These are phyloP conservation scores for Drosophila subpulchrella DNA, from an alignment of 1,140 invertebrate species.

Conservation along the genomic window DNA sequence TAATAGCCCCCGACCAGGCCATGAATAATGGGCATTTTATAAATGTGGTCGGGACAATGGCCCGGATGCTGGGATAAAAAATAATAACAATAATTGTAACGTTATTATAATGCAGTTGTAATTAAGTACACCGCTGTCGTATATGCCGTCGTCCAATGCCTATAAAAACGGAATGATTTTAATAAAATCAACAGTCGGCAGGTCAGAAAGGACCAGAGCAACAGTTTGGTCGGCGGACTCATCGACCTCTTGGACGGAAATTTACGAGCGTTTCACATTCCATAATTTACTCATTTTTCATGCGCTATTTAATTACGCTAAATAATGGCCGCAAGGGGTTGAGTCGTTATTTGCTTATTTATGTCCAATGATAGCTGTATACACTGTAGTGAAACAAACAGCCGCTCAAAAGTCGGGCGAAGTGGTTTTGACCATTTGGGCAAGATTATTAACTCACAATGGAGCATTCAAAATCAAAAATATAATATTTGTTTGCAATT, in stretches of 20 bases:
- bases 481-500: neutral
- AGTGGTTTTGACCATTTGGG: neutral
- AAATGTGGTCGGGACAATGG: slow-evolving; percentile 44
- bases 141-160: slow-evolving; percentile 9
- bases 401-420: neutral
- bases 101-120: slow-evolving; percentile 63
- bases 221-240: slow-evolving; percentile 52
- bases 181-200: slow-evolving; percentile 55
- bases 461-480: slow-evolving; percentile 1
- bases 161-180: slow-evolving; percentile 46
- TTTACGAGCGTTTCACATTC: slow-evolving; percentile 51
- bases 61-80: slow-evolving; percentile 32
- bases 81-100: slow-evolving; percentile 65
- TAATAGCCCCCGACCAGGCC: slow-evolving; percentile 51
- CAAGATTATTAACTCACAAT: neutral
- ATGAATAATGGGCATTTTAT: slow-evolving; percentile 59
- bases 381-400: neutral
- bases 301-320: slow-evolving; percentile 52
- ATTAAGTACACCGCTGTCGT: slow-evolving; percentile 52
- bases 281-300: slow-evolving; percentile 60
- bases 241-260: slow-evolving; percentile 30
- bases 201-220: slow-evolving; percentile 28
- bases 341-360: slow-evolving; percentile 25
- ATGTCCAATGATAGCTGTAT: slow-evolving; percentile 2
- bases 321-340: slow-evolving; percentile 37